Percentiles rank a stretch among this genome's conserved stretches.
Evolutionary conservation across 2,888 invertebrate species (phyloP).

Genomic region (Ophonus ardosiacus): DNA sequence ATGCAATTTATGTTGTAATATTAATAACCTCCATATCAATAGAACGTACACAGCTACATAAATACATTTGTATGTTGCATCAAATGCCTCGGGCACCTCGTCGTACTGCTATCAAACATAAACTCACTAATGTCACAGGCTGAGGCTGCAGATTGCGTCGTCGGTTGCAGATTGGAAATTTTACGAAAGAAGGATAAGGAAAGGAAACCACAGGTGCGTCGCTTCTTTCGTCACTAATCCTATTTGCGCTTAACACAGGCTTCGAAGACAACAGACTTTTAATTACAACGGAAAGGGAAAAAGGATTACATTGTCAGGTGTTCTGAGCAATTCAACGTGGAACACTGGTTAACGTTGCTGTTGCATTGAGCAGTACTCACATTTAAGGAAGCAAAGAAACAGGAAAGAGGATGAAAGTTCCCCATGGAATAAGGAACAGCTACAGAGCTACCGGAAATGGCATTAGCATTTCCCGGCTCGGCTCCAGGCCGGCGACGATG

Average conservation of each 20-base stretch:
- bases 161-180: not conserved
- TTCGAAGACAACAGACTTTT: conserved; percentile 55
- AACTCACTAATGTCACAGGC: conserved; percentile 20
- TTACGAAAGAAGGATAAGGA: not conserved
- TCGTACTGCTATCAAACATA: not conserved
- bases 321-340: not conserved
- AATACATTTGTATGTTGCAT: conserved; percentile 68
- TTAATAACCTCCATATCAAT: conserved; percentile 70
- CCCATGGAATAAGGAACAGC: conserved; percentile 54
- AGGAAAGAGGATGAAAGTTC: conserved; percentile 45
- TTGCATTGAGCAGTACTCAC: not conserved
- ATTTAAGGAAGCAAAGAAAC: conserved; percentile 40
- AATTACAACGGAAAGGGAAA: conserved; percentile 64
- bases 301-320: conserved; percentile 65
- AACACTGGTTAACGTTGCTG: not conserved
- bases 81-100: conserved; percentile 65
- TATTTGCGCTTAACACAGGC: conserved; percentile 25
- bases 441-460: conserved; percentile 64
- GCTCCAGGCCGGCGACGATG: conserved; percentile 60
- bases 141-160: not conserved
- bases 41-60: conserved; percentile 65
- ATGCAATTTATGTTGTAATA: conserved; percentile 70
- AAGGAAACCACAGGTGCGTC: conserved; percentile 50
- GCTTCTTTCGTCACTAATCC: conserved; percentile 45
- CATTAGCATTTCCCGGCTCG: conserved; percentile 68